These are phyloP conservation scores for Brachionus paranguensis DNA, from an alignment of 1,140 invertebrate species.

Conservation along the genomic window DNA sequence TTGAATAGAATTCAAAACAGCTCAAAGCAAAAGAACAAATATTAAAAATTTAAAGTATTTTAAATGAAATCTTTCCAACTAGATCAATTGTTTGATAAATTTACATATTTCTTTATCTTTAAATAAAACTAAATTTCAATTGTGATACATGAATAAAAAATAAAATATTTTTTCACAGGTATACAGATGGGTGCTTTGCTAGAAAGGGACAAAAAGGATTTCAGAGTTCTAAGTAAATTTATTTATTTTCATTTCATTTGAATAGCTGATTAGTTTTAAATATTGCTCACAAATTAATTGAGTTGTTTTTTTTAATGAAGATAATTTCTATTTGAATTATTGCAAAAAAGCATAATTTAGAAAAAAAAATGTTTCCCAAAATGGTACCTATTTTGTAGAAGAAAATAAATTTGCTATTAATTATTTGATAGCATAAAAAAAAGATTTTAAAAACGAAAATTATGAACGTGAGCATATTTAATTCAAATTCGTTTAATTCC, in stretches of 20 bases:
- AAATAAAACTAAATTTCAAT: background rate
- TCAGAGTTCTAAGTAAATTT: background rate
- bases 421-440: no score
- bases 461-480: background rate
- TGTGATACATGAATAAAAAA: background rate
- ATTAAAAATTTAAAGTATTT: background rate
- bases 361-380: no score
- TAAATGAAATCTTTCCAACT: background rate
- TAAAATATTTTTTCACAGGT: background rate
- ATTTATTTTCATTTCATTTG: no score
- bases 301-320: no score
- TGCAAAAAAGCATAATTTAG: no score
- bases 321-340: no score
- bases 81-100: background rate
- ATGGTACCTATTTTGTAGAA: no score
- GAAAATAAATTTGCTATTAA: no score
- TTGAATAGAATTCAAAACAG: background rate
- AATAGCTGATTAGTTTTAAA: no score
- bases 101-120: background rate
- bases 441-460: background rate
- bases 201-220: background rate
- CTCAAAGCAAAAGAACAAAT: background rate
- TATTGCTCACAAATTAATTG: no score
- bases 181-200: background rate
- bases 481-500: background rate